Evolutionary conservation across 2,113 vertebrate species (phyloP), one percentile per base, ranked within the genome.

Genomic region (Ibidorhyncha struthersii): DNA sequence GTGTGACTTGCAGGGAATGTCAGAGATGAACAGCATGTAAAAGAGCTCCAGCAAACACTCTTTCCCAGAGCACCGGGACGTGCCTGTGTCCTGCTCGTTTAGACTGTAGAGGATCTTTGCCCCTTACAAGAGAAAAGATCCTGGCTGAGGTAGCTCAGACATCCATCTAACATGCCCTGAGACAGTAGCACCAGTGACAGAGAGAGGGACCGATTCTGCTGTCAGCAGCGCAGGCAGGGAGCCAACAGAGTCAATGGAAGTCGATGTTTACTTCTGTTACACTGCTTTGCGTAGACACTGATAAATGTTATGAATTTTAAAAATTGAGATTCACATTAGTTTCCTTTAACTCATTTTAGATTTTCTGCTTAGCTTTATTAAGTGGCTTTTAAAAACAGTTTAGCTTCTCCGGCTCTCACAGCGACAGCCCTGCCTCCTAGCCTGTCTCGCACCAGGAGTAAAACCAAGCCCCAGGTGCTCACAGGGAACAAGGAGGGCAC

Each of bases 241-340:
- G 70, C 69, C 89, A 41, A 65, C 30, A 34, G 53, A 89, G 81
- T 87, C 89, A 58, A 56, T 66, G 78, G 86, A 67, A 95, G 91
- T 94, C 23, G 8, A 91, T 93, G 95, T 97, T 97, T 96, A 91
- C 74, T 66, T 34, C 94, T 93, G 58, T 86, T 90, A 50, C 3
- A 0, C 93, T 80, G 74, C 93, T 49, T 87, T 1, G 0, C 19
- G 1, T 23, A 88, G 96, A 94, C 94, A 96, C 89, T 97, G 96
- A 96, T 91, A 93, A 93, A 96, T 97, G 94, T 74, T 97, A 94
- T 90, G 93, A 97, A 97, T 96, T 96, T 96, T 90, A 77, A 88
- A 95, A 95, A 96, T 83, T 93, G 93, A 97, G 89, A 91, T 93
- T 95, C 73, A 59, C 94, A 96, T 96, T 96, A 77, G 93, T 85